Evolutionary conservation across 2,797 vertebrate genomes (phyloP), one percentile per base, ranked within the genome.

Genomic region (Streptopelia turtur): DNA sequence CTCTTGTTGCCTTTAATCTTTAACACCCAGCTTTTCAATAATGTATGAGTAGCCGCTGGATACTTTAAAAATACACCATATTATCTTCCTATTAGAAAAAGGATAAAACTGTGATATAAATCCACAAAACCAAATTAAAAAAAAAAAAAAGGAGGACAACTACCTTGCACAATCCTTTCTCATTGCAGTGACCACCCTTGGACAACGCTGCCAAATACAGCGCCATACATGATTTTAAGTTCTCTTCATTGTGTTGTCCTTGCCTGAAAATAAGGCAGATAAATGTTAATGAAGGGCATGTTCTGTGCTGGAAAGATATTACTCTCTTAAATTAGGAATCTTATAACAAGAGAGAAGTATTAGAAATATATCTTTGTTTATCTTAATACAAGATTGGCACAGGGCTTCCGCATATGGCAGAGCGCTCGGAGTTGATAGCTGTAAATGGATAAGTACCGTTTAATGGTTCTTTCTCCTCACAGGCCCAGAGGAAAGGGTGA

Each of bases 1-100:
- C 23, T 87, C 68, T 68, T 39, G 21, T 49, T 95, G 65, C 69
- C 76, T 91, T 91, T 89, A 82, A 81, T 93, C 91, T 90, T 86
- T 83, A 78, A 56, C 47, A 81, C 39, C 11, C 89, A 85, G 55
- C 53, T 90, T 91, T 90, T 95, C 69, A 65, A 88, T 83, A 88
- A 87, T 59, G 57, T 35, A 88, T 65, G 61, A 95, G n/a, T 69
- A 87, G 84, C 61, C 47, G 69, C 30, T 78, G 61, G 69, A 88
- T 86, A 71, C 41, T 75, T 87, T 50, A 33, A 43, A 89, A 95
- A 78, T 72, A 72, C 11, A 50, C 39, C 24, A 3, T 68, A 71
- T 83, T 71, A 69, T 59, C 13, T 87, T 27, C 30, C 24, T 72
- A 9, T 81, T 49, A 86, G 61, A 64, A 70, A 70, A 83, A 72